A percentile compares a stretch with the other conserved stretches of the same genome.
Evolutionary conservation across 2,797 vertebrate genomes (phyloP).

Genomic region (Scolopax rusticola): DNA sequence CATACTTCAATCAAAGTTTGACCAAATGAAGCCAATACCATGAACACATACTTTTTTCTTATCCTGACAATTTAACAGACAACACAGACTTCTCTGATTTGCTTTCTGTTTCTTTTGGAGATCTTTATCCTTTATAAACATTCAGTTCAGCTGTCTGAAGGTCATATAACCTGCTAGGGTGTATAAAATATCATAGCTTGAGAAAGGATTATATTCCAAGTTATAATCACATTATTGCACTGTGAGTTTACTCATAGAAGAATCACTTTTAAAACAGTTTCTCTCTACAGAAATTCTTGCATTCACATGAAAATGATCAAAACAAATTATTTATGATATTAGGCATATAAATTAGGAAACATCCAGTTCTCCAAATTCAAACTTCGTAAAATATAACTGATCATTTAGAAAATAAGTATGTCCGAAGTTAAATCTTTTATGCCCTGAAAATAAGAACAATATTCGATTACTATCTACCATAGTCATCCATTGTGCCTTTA

Average conservation of each 20-base stretch:
- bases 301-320: background rate
- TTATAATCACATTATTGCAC: background rate
- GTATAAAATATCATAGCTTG: background rate
- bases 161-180: background rate
- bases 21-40: background rate
- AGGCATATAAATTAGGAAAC: background rate
- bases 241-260: background rate
- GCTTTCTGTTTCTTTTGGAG: background rate
- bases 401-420: background rate
- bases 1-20: background rate
- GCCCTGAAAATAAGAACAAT: background rate
- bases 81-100: background rate
- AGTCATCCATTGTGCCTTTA: background rate
- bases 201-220: background rate
- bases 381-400: background rate
- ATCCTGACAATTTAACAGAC: background rate
- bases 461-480: background rate
- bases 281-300: background rate
- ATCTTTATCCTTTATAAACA: background rate
- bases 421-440: background rate
- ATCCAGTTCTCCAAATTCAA: background rate
- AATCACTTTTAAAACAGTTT: background rate
- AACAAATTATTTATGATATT: background rate
- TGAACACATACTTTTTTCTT: background rate
- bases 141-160: background rate